Conservation (phyloP, 2,113 vertebrate genomes). For the Osmerus eperlanus region DNA sequence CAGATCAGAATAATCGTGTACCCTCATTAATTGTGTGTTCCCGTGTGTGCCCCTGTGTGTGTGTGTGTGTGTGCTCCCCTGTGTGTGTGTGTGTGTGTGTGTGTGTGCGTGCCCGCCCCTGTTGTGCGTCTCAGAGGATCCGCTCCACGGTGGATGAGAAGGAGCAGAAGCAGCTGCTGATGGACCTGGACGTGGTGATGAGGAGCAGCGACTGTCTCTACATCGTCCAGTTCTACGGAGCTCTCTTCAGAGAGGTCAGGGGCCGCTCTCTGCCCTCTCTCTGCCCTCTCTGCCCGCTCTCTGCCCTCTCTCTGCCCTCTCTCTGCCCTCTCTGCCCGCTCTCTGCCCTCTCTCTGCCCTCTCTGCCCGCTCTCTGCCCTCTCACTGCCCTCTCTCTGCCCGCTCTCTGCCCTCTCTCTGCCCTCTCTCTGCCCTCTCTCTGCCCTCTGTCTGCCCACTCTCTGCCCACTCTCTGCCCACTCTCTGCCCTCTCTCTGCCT, state of each 20-base stretch:
- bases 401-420: too few species aligned
- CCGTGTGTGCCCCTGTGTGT: background rate
- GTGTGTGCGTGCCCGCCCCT: background rate
- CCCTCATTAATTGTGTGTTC: background rate
- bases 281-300: too few species aligned
- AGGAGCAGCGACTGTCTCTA: conserved; percentile 97
- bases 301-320: too few species aligned
- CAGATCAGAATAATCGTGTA: background rate
- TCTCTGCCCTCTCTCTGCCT: too few species aligned
- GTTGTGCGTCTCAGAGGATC: conserved; percentile 77
- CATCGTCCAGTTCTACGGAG: conserved; percentile 98
- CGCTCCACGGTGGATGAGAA: conserved; percentile 93
- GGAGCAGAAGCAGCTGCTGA: conserved; percentile 98
- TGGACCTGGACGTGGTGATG: conserved; percentile 98
- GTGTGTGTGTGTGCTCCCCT: background rate
- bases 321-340: too few species aligned
- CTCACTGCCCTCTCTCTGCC: too few species aligned
- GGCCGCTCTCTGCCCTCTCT: too few species aligned
- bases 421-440: too few species aligned
- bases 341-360: too few species aligned
- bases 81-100: background rate
- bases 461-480: too few species aligned
- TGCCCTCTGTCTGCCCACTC: too few species aligned
- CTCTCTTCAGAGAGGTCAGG: conserved; percentile 96
- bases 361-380: too few species aligned